phyloP scores from a whole-genome alignment of 2,113 vertebrate species.

The Poeciliopsis occidentalis region DNA sequence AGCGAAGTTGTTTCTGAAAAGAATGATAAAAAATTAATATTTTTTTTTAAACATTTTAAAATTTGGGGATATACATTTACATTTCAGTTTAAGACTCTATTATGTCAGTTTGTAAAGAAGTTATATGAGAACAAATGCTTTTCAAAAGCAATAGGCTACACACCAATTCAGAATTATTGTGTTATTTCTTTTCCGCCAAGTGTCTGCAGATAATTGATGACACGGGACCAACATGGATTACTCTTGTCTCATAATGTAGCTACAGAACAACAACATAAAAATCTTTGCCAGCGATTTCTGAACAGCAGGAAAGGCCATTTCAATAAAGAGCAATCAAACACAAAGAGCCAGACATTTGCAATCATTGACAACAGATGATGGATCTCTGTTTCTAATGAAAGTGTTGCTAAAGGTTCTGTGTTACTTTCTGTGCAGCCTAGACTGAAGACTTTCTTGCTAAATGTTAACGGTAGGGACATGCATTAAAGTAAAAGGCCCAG shows the following conservation, averaged over 20 bases:
- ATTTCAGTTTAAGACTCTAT: no score
- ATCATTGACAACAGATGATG: not conserved
- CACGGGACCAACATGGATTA: not conserved
- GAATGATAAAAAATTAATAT: no score
- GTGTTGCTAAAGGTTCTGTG: not conserved
- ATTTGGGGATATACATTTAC: no score
- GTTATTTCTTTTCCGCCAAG: no score
- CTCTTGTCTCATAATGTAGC: not conserved
- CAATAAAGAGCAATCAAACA: not conserved
- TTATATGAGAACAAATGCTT: no score
- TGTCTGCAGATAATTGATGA: no score
- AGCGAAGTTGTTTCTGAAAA: no score
- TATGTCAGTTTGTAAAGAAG: no score
- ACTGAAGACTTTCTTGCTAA: not conserved
- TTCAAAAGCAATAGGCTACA: no score
- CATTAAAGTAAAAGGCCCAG: not conserved
- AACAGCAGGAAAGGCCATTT: not conserved
- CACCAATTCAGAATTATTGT: no score
- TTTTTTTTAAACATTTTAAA: no score
- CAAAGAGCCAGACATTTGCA: not conserved
- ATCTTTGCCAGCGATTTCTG: not conserved
- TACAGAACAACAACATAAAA: conserved; percentile 4
- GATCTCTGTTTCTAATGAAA: no score
- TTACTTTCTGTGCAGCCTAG: not conserved
- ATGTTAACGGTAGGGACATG: not conserved